Evolutionary conservation across 2,797 vertebrate genomes (phyloP), one percentile per base, ranked within the genome.

Genomic region (Atherinosoma microstoma): DNA sequence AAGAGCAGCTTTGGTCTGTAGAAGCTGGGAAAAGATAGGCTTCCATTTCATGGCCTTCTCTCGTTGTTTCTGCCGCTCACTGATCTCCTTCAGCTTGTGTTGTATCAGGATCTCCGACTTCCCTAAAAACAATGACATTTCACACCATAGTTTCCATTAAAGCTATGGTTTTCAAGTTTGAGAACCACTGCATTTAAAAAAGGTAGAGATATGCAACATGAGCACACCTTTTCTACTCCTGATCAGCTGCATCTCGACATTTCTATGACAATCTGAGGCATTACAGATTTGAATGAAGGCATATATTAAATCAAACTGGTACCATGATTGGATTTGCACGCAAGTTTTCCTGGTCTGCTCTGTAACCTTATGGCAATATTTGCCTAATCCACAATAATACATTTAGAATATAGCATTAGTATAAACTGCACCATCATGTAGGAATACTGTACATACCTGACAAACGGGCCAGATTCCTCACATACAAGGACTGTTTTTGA

Each of bases 381-480:
- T 22, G 42, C 42, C 42, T 20, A 8, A 40, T 20, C 18, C 4
- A 20, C 18, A 6, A 6, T 2, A 16, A 45, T 45, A n/a, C 8
- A 9, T 3, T n/a, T 42, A 6, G 22, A 4, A 34, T n/a, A 34
- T 4, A 20, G 29, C 12, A 58, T 29, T 16, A 58, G 45, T 18
- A 0, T 9, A n/a, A 11, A 10, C 13, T 20, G 30, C 40, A 32
- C 10, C 20, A 27, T 3, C 42, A 16, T 16, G 24, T 22, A n/a
- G 35, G 3, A 40, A 42, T 6, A 64, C 16, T 2, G 15, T 32
- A 75, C 84, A 5, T 75, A 94, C 94, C 93, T 20, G 92, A 85
- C 70, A 91, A 58, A 22, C n/a, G 13, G 0, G 89, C 87, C 22
- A 94, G 84, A 47, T 76, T 64, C 58, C 79, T 81, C 38, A 94